phyloP scores from a whole-genome alignment of 2,797 vertebrate species.

The Myiotriccus ornatus region DNA sequence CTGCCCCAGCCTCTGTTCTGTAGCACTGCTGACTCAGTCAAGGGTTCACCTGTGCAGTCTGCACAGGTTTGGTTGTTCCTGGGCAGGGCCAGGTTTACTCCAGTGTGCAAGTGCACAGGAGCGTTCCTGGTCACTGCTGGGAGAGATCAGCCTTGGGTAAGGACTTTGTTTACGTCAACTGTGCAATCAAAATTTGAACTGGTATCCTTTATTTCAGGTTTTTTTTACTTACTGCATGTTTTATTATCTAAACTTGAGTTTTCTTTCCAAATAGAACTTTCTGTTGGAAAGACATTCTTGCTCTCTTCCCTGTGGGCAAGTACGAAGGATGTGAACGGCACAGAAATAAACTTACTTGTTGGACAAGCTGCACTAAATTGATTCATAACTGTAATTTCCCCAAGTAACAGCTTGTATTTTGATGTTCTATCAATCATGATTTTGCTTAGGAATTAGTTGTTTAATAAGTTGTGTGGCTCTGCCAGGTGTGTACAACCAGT shows the following conservation, averaged over 20 bases:
- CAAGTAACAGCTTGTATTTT: background rate
- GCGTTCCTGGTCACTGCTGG: background rate
- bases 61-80: background rate
- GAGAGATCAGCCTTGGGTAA: background rate
- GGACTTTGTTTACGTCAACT: fast-evolving
- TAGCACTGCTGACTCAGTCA: background rate
- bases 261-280: background rate
- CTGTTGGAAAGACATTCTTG: background rate
- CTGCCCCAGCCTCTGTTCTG: background rate
- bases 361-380: background rate
- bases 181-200: background rate
- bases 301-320: background rate
- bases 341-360: background rate
- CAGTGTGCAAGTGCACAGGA: background rate
- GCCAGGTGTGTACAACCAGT: background rate
- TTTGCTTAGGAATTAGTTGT: background rate
- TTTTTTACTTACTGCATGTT: background rate
- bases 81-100: background rate
- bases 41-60: background rate
- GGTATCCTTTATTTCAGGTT: background rate
- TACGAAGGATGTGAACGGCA: background rate
- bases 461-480: background rate
- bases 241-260: background rate
- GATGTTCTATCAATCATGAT: background rate
- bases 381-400: background rate